Base-by-base conservation (phyloP, 2,797 vertebrate species). In the Tadarida brasiliensis region DNA sequence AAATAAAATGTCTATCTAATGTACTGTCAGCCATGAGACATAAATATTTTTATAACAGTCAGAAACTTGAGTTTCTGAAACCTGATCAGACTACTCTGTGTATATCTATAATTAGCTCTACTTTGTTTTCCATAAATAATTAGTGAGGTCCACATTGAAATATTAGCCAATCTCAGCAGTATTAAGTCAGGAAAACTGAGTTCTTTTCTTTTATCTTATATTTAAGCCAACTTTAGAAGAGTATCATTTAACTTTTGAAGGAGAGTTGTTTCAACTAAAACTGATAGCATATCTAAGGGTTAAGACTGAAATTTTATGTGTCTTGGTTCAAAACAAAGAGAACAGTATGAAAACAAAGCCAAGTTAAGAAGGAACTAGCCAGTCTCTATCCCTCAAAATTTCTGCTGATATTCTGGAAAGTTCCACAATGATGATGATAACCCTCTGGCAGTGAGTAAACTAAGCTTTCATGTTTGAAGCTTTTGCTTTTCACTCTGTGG, bases 51-150 rank as follows among this genome's bases (percentile, higher is more conserved):
- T 22, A 0, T 51, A 83, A 78, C 0, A 77, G n/a, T 54, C 39
- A 91, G 24, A 90, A 81, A 81, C 19, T 1, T 56, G 12, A 63
- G 89, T 84, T 92, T 94, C 82, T 81, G 71, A 95, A 95, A 90
- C 44, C 57, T 81, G 65, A 73, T 68, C 11, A 4, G 12, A 57
- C 28, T 74, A 80, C 35, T 83, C 56, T 56, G 67, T 77, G 3
- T 65, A 87, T 63, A 73, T 92, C 33, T 81, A 76, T 94, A 63
- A 81, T 71, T 77, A 87, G 59, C 14, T 70, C 11, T 7, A 83
- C 22, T 94, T n/a, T 94, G 44, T 76, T 65, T 85, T 57, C 91
- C 30, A 54, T 49, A 78, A 94, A 44, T 74, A 94, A 90, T 51
- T 84, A 90, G 78, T 73, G 33, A 78, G 89, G 47, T 76, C 22